Base-by-base conservation (phyloP, 2,888 invertebrate species). In the Falcaria lacertinaria region DNA sequence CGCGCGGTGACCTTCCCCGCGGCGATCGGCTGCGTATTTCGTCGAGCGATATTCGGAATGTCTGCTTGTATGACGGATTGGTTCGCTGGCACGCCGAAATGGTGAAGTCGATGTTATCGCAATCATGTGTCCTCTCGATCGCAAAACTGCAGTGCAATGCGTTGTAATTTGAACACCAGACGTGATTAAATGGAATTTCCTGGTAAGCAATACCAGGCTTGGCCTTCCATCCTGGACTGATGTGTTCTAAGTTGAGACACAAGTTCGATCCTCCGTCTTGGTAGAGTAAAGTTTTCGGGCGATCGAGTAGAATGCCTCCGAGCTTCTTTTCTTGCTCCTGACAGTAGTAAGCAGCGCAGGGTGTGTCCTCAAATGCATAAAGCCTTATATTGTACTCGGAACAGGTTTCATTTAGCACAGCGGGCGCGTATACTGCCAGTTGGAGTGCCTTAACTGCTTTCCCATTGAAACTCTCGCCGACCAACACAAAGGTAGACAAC, bases 331-430 rank as follows among this genome's bases (percentile, higher is more conserved):
- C 95, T 58, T 94, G 93, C 33, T 94, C 93, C 41, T 92, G 91
- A 64, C 94, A 93, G 57, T 96, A 96, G 82, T 98, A 97, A 64
- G 96, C 92, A n/a, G 98, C 97, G 60, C 97, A 97, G 42, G 95
- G 95, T 3, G 97, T 97, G 74, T 98, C 98, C 78, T 98, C 98
- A 45, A 98, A 92, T 42, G 97, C 95, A 82, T 99, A 98, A 32
- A 99, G 95, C 50, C 98, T 91, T 55, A 99, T 92, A 64, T 92
- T 95, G 79, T 94, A 96, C 74, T 96, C 96, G 45, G 93, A 89
- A 44, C 93, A 92, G 56, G 92, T 91, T 46, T 94, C 93, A 41
- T 93, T 95, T 8, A 93, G 90, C n/a, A 91, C 90, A 41, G 92
- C 90, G 47, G 94, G 94, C 25, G 96, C 96, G 77, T 98, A 98